Evolutionary conservation across 2,888 invertebrate species (phyloP), one percentile per base, ranked within the genome.

Genomic region (Melinaea marsaeus): DNA sequence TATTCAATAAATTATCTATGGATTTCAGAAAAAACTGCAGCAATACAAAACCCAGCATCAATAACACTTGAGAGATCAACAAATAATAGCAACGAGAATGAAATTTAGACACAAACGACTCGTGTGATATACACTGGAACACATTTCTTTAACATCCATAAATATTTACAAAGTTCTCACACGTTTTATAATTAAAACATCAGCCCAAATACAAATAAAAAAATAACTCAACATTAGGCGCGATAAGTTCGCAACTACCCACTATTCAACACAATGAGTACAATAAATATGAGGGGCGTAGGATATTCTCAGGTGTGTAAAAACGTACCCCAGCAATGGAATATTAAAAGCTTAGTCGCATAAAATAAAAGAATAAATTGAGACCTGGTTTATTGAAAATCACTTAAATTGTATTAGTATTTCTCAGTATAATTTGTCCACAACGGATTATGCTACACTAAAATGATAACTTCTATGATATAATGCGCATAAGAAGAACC

Each of bases 321-420:
- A 22, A 22, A 22, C 22, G 22, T 22, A 22, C 22, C 22, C 22
- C 22, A 22, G 22, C 22, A 22, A 22, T 22, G 77, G 80, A 75
- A 78, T 78, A 82, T 79, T 82, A 88, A 87, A 88, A 88, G 87
- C 87, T 87, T 86, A 84, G 87, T 86, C 84, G 85, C 83, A 83
- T 84, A 86, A 86, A 87, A 86, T 84, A 85, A 85, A 84, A 84
- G 83, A 81, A 79, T 56, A 65, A 65, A 67, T 62, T 63, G 51
- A 51, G 22, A 51, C 51, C 51, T 32, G 51, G 32, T 51, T 32
- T 51, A 51, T 51, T 51, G 51, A 32, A 51, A 32, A 51, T 11
- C 51, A 51, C 6, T 22, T 22, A 48, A 42, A 51, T 51, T 51
- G 32, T 51, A 51, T 51, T 6, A 11, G 32, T 51, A 22, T 51